These are phyloP conservation scores for Scaptodrosophila latifasciaeformis DNA, from an alignment of 2,888 invertebrate genomes.

Conservation along the genomic window DNA sequence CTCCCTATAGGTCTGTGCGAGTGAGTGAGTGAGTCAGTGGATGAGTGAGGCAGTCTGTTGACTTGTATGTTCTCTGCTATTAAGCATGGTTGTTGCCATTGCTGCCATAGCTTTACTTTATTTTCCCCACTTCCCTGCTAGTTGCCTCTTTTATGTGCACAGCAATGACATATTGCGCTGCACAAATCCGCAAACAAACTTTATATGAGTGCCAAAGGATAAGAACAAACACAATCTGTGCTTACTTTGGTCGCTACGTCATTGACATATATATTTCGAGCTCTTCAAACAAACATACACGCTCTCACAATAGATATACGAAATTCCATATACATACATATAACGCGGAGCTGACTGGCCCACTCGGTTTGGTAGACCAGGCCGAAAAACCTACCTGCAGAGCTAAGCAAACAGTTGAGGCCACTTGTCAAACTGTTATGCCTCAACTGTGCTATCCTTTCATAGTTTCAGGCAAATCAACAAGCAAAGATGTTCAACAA, in stretches of 20 bases:
- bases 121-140: background rate
- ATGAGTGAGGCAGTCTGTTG: conserved; percentile 43
- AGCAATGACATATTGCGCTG: conserved; percentile 67
- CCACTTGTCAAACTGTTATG: conserved; percentile 53
- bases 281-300: background rate
- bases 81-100: conserved; percentile 52
- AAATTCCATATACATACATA: background rate
- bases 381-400: conserved; percentile 16
- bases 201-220: conserved; percentile 65
- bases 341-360: background rate
- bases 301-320: background rate
- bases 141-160: background rate
- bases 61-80: conserved; percentile 65
- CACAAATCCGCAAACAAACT: conserved; percentile 69
- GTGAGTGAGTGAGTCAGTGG: conserved; percentile 12
- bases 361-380: conserved; percentile 2
- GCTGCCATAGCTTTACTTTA: conserved; percentile 5
- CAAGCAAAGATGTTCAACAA: conserved; percentile 23
- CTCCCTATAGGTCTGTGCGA: conserved; percentile 6
- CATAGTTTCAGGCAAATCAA: conserved; percentile 30
- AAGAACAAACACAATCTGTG: conserved; percentile 59
- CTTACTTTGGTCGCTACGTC: conserved; percentile 34
- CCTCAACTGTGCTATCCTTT: background rate
- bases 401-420: conserved; percentile 47
- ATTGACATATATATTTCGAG: conserved; percentile 56